phyloP scores from a whole-genome alignment of 30 jellyfish, hydroid and myxozoan species.

The Aurelia aurita region DNA sequence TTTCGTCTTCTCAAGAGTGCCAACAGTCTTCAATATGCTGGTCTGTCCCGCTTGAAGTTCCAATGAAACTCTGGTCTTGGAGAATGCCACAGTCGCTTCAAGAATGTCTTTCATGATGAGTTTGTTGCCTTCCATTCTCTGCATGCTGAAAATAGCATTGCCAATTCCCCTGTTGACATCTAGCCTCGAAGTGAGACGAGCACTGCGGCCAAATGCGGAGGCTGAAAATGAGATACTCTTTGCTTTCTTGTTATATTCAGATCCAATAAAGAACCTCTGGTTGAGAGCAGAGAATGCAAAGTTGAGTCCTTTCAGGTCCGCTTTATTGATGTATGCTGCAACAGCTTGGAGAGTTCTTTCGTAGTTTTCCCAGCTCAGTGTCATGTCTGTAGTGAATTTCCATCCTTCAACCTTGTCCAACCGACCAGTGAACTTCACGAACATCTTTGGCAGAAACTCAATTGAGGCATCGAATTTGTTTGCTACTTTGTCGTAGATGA shows the following conservation, averaged over 20 bases:
- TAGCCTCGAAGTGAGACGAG: slow-evolving; percentile 11
- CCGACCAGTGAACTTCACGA: slow-evolving; percentile 63
- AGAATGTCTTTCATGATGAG: slow-evolving; percentile 42
- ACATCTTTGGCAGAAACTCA: slow-evolving; percentile 97
- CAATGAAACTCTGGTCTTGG: slow-evolving; percentile 20
- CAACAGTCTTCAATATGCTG: slow-evolving; percentile 16
- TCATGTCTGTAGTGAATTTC: slow-evolving; percentile 74
- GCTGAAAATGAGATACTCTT: slow-evolving; percentile 47
- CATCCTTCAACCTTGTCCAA: slow-evolving; percentile 76
- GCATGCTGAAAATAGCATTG: slow-evolving; percentile 30
- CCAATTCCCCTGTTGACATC: slow-evolving; percentile 28
- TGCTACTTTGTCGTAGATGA: slow-evolving; percentile 53
- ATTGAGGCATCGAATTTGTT: slow-evolving; percentile 63
- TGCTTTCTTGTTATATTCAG: slow-evolving; percentile 59
- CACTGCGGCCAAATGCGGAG: slow-evolving; percentile 47
- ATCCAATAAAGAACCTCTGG: slow-evolving; percentile 52
- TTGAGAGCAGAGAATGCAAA: slow-evolving; percentile 59
- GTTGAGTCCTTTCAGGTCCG: slow-evolving; percentile 56
- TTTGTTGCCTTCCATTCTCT: slow-evolving; percentile 30
- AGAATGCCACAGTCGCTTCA: slow-evolving; percentile 17
- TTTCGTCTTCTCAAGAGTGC: slow-evolving; percentile 21
- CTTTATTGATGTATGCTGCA: slow-evolving; percentile 47
- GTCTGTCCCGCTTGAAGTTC: slow-evolving; percentile 24
- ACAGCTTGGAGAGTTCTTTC: slow-evolving; percentile 64
- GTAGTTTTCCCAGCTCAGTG: slow-evolving; percentile 75